Conservation (phyloP, 2,113 vertebrate species). For the Antigone vipio region DNA sequence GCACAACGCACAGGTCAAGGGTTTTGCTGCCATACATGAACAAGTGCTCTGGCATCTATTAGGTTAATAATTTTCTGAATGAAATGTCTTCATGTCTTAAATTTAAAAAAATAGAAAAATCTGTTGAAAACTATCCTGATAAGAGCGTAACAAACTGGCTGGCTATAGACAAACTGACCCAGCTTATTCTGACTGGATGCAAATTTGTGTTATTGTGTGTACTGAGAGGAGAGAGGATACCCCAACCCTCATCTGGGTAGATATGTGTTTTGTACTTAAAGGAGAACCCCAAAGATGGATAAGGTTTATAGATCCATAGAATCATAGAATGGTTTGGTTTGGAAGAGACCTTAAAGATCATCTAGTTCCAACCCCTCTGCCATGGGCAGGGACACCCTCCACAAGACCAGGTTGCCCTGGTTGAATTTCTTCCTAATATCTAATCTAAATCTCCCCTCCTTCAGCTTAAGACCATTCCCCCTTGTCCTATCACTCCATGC, state of each 20-base stretch:
- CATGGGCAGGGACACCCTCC: too few relatives aligned
- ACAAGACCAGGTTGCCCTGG: too few relatives aligned
- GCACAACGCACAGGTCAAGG: neutral
- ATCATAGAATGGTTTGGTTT: too few relatives aligned
- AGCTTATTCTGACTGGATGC: neutral
- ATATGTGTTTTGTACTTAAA: neutral
- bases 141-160: neutral
- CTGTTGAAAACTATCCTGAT: neutral
- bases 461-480: too few relatives aligned
- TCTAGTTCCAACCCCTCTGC: too few relatives aligned
- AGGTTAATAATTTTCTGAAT: neutral
- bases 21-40: neutral
- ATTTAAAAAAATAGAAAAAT: neutral
- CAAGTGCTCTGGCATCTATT: neutral
- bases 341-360: too few relatives aligned
- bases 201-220: neutral
- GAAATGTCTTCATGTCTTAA: neutral
- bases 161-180: neutral
- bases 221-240: neutral
- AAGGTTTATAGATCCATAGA: neutral
- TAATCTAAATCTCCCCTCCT: too few relatives aligned
- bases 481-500: too few relatives aligned
- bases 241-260: neutral
- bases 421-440: too few relatives aligned
- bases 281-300: neutral